Conservation (phyloP, 2,797 vertebrate genomes). For the Pangasius larnaudii region DNA sequence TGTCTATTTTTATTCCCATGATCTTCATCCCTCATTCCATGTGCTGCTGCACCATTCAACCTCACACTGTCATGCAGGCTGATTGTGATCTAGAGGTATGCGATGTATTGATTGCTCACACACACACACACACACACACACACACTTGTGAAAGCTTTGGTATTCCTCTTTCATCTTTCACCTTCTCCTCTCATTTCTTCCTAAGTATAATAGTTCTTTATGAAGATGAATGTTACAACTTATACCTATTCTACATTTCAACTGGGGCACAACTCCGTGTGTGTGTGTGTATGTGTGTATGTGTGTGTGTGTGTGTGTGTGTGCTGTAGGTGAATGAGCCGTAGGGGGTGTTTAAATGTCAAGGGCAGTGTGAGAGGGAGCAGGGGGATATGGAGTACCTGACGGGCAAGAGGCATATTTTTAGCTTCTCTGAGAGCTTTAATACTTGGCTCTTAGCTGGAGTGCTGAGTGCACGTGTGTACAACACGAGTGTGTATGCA, state of each 20-base stretch:
- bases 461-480: slow-evolving; percentile 42
- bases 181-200: not conserved
- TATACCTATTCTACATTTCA: slow-evolving; percentile 15
- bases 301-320: slow-evolving; percentile 11
- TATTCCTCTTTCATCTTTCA: not conserved
- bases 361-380: slow-evolving; percentile 46
- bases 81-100: not conserved
- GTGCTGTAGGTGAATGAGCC: slow-evolving; percentile 25
- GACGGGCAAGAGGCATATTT: slow-evolving; percentile 49
- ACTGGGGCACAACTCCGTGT: not conserved
- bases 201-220: not conserved
- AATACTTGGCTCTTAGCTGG: slow-evolving; percentile 28
- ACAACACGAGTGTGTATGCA: slow-evolving; percentile 57
- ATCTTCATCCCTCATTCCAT: not conserved
- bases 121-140: slow-evolving; percentile 13
- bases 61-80: not conserved
- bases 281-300: slow-evolving; percentile 10
- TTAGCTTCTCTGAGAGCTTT: slow-evolving; percentile 46
- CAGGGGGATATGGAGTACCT: slow-evolving; percentile 22
- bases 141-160: not conserved
- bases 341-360: slow-evolving; percentile 48
- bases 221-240: slow-evolving; percentile 9
- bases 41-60: not conserved
- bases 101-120: not conserved
- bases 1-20: not conserved